Evolutionary conservation across 1,140 invertebrate genomes (phyloP).

Genomic region (Asbolus verrucosus): DNA sequence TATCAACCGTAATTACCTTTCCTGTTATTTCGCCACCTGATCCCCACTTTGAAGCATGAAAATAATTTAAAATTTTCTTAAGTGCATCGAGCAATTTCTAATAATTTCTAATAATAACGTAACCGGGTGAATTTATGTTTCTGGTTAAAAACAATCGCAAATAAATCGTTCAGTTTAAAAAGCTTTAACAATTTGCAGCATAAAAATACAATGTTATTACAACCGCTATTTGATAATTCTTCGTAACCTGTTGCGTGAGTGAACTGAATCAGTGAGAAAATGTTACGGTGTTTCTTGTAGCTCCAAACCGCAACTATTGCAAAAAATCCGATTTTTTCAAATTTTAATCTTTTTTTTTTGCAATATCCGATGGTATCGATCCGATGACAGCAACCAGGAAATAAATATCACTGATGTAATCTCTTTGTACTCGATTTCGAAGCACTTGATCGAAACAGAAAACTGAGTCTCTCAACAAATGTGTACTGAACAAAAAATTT

Average conservation of each 20-base stretch:
- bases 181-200: too few relatives aligned
- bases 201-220: neutral
- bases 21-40: slow-evolving; percentile 29
- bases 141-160: neutral
- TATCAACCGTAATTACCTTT: slow-evolving; percentile 16
- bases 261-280: slow-evolving; percentile 14
- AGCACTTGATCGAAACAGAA: too few relatives aligned
- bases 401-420: too few relatives aligned
- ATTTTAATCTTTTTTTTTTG: neutral
- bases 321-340: slow-evolving; percentile 12
- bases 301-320: slow-evolving; percentile 7
- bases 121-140: too few relatives aligned
- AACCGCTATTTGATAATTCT: neutral
- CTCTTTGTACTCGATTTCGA: too few relatives aligned
- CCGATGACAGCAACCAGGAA: too few relatives aligned
- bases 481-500: too few relatives aligned
- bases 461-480: too few relatives aligned
- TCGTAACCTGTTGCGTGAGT: slow-evolving; percentile 5
- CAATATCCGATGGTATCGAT: neutral
- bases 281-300: slow-evolving; percentile 7
- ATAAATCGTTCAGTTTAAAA: neutral
- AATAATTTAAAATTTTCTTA: neutral
- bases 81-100: too few relatives aligned
- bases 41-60: slow-evolving; percentile 13
- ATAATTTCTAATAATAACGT: too few relatives aligned